Base-by-base conservation (phyloP, 1,140 invertebrate species). In the Drosophila rufa region DNA sequence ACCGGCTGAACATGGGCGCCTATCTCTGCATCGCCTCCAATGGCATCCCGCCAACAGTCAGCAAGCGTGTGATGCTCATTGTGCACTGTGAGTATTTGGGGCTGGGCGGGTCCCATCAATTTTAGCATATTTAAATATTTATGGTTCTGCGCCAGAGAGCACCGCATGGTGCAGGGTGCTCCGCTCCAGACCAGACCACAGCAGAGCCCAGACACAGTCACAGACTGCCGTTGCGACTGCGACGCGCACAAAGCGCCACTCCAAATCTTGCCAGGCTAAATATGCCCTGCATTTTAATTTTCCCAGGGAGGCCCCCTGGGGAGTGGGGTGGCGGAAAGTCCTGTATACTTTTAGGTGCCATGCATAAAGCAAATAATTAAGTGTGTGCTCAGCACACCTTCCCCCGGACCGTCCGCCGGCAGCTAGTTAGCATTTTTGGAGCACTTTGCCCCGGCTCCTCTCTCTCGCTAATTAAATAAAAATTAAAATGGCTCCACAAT, bases 11-110 rank as follows among this genome's bases (percentile, higher is more conserved):
- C 89, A 98, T 98, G 97, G 97, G 97, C 45, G 95, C 97, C 19
- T 98, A 98, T 93, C 94, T 98, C 22, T 98, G 97, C 93, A 98
- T 98, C 74, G 97, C 97, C 40, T 95, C 95, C 33, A 97, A 97
- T 87, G 96, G 96, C 15, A 96, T 98, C 2, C 97, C 97, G 38
- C 97, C 97, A 17, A 96, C 96, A 6, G 96, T 98, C 81, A 97
- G 96, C 94, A 98, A 98, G 93, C 94, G 97, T 84, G 96, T 98
- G 79, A 96, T 96, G 93, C 94, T 98, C 69, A 96, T 97, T 79
- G 96, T 98, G 48, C 97, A 98, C 90, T 98, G 97, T 98, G 94
- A 96, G 97, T 92, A 91, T 75, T 64, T 45, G 36, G 51, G 42
- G 48, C 46, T 45, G 25, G 45, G 58, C 48, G 66, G 80, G 62